These are phyloP conservation scores for Chrysomela aeneicollis DNA, from an alignment of 2,888 invertebrate genomes.

Conservation along the genomic window DNA sequence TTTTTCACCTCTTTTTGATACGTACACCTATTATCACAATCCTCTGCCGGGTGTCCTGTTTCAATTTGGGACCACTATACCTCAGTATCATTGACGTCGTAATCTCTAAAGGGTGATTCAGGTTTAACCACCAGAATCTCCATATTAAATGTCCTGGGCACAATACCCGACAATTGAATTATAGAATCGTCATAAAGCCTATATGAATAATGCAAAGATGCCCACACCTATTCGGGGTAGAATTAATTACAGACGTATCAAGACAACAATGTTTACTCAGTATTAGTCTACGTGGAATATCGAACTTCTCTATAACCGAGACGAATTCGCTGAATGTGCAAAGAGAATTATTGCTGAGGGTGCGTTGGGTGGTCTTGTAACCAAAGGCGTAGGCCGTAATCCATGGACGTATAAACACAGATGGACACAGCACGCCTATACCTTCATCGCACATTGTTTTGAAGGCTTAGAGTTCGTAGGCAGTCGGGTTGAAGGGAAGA, in stretches of 20 bases:
- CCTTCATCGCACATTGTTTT: too few species aligned
- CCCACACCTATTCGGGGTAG: constrained; percentile 37
- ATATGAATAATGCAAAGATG: constrained; percentile 46
- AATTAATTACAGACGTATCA: constrained; percentile 33
- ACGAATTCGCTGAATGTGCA: not conserved
- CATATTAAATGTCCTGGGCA: constrained; percentile 44
- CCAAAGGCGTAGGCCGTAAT: too few species aligned
- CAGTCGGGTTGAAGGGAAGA: too few species aligned
- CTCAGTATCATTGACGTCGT: constrained; percentile 19
- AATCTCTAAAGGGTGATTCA: constrained; percentile 38
- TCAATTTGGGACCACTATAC: too few species aligned
- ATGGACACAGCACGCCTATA: too few species aligned
- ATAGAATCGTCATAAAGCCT: constrained; percentile 42
- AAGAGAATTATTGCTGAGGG: too few species aligned
- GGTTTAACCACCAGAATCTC: constrained; percentile 32
- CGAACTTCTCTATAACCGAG: not conserved
- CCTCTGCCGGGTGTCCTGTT: too few species aligned
- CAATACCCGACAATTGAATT: constrained; percentile 45
- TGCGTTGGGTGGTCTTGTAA: too few species aligned
- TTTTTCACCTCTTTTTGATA: too few species aligned
- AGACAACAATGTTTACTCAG: not conserved
- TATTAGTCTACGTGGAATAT: not conserved
- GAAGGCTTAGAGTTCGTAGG: too few species aligned
- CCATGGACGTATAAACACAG: too few species aligned
- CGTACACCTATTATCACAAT: not conserved